phyloP scores from a whole-genome alignment of 2,797 vertebrate genomes.

The Tinamus major region DNA sequence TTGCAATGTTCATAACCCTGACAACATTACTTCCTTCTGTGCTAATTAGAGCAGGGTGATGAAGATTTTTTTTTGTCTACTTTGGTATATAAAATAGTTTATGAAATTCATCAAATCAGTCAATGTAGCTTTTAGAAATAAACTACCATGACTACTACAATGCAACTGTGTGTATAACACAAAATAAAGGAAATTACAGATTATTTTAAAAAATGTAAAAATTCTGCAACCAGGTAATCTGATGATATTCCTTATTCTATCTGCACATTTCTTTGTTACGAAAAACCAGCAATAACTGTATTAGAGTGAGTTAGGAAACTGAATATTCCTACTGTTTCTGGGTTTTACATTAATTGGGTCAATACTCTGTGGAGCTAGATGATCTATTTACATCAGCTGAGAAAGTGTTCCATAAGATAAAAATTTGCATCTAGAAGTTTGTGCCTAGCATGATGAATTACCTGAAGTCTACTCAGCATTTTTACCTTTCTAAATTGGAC shows the following conservation, averaged over 20 bases:
- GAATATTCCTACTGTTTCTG: not conserved
- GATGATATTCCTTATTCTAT: not conserved
- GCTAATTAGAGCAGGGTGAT: conserved; percentile 28
- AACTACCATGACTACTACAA: not conserved
- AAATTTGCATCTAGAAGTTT: conserved; percentile 14
- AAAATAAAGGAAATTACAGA: not conserved
- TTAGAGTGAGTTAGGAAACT: not conserved
- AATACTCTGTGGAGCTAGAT: not conserved
- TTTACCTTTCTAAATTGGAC: not conserved
- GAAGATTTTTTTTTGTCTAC: conserved; percentile 20
- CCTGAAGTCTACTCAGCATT: not conserved
- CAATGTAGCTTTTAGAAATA: conserved; percentile 9
- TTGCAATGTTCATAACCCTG: conserved; percentile 24
- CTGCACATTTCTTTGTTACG: not conserved
- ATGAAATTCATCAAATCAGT: not conserved
- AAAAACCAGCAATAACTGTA: not conserved
- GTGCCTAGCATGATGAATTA: not conserved
- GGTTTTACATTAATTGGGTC: not conserved
- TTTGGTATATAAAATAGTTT: conserved; percentile 2
- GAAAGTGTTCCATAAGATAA: not conserved
- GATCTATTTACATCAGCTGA: not conserved
- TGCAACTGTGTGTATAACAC: not conserved
- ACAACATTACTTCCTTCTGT: conserved; percentile 53
- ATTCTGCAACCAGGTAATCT: not conserved
- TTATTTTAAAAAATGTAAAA: not conserved